Evolutionary conservation across 2,797 vertebrate species (phyloP).

Genomic region (Eurystomus glaucurus): DNA sequence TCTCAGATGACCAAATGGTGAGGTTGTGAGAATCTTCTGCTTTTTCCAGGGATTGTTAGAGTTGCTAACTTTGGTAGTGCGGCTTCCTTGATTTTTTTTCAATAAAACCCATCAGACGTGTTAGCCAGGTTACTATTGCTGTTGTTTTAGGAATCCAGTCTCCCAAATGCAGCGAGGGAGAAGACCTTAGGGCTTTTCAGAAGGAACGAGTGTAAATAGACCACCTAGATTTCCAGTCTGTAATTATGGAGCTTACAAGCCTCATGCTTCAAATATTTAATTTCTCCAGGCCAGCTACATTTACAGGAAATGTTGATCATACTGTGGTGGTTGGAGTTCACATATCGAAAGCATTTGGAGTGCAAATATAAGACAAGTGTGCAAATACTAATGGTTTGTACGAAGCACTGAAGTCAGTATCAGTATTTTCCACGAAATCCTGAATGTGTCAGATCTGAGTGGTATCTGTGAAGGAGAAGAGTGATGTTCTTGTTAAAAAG

Average conservation of each 20-base stretch:
- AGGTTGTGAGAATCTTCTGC: not conserved
- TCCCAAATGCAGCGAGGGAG: not conserved
- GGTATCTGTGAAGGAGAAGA: not conserved
- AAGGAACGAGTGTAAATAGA: not conserved
- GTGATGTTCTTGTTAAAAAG: not conserved
- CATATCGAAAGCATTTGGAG: not conserved
- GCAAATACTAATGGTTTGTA: not conserved
- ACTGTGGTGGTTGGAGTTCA: not conserved
- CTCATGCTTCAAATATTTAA: slow-evolving; percentile 6
- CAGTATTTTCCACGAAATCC: not conserved
- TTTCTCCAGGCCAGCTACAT: slow-evolving; percentile 10
- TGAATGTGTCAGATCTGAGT: not conserved
- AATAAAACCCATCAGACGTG: not conserved
- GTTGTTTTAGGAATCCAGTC: not conserved
- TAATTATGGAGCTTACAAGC: not conserved
- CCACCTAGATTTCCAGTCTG: not conserved
- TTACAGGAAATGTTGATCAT: not conserved
- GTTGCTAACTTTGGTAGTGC: not conserved
- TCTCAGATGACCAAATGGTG: not conserved
- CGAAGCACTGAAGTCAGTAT: not conserved
- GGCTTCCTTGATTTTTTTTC: not conserved
- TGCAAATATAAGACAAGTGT: slow-evolving; percentile 10
- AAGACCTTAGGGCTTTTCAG: not conserved
- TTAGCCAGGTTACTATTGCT: not conserved
- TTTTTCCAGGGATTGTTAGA: not conserved